Percentiles rank a stretch among this genome's conserved stretches.
Evolutionary conservation across 2,888 invertebrate genomes (phyloP).

Genomic region (Hirtodrosophila cameraria): DNA sequence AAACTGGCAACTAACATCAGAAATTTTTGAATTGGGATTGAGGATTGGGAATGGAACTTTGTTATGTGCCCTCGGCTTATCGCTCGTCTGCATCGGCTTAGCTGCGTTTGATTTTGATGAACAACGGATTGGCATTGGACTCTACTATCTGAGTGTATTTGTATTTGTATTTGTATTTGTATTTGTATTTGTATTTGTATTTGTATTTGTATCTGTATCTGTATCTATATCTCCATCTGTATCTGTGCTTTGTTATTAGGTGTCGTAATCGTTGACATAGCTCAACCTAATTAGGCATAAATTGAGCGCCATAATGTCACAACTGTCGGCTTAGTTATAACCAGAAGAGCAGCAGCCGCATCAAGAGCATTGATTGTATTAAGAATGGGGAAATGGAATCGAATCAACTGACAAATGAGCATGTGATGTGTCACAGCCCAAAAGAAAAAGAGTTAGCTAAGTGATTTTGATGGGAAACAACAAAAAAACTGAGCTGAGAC

Average conservation of each 20-base stretch:
- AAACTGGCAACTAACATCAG: slow-evolving; percentile 24
- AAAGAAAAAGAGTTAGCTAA: slow-evolving; percentile 42
- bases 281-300: slow-evolving; percentile 77
- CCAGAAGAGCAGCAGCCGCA: slow-evolving; percentile 7
- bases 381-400: background rate
- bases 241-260: slow-evolving; percentile 65
- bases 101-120: slow-evolving; percentile 44
- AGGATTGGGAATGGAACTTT: slow-evolving; percentile 17
- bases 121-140: slow-evolving; percentile 9
- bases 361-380: background rate
- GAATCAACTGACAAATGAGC: slow-evolving; percentile 51
- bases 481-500: background rate
- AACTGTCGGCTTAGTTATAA: slow-evolving; percentile 71
- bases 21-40: background rate
- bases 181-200: slow-evolving; percentile 32
- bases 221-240: slow-evolving; percentile 36
- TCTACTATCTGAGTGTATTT: slow-evolving; percentile 8
- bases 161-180: slow-evolving; percentile 23
- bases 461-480: slow-evolving; percentile 31
- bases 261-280: slow-evolving; percentile 78
- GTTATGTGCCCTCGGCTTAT: slow-evolving; percentile 48
- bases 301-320: slow-evolving; percentile 77
- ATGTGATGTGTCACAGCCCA: slow-evolving; percentile 42
- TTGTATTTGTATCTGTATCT: slow-evolving; percentile 22
- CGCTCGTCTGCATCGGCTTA: slow-evolving; percentile 69